Conservation (phyloP, 1,140 invertebrate genomes). For the Lordiphosa clarofinis region DNA sequence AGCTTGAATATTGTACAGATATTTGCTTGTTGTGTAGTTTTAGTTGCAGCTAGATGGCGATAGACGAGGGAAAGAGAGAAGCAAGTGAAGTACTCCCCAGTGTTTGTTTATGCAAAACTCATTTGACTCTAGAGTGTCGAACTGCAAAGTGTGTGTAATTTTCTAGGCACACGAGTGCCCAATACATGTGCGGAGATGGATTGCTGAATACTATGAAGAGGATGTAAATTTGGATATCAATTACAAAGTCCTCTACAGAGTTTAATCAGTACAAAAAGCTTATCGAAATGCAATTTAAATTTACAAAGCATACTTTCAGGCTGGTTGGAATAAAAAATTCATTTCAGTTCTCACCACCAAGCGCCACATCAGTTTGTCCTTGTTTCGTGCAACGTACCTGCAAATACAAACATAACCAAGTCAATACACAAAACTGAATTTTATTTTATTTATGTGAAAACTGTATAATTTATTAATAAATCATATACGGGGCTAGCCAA, state of each 20-base stretch:
- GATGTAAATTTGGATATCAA: no score
- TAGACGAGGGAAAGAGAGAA: no score
- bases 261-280: no score
- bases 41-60: neutral
- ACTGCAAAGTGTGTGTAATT: conserved; percentile 26
- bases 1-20: conserved; percentile 22
- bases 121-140: conserved; percentile 50
- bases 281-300: conserved; percentile 8
- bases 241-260: no score
- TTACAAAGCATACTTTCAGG: conserved; percentile 24
- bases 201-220: no score
- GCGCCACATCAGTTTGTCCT: no score
- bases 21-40: conserved; percentile 5
- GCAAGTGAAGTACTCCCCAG: conserved; percentile 1
- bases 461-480: conserved; percentile 46
- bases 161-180: neutral
- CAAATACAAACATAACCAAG: conserved; percentile 25
- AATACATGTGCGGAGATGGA: no score
- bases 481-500: conserved; percentile 26
- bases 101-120: conserved; percentile 67
- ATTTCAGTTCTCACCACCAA: conserved; percentile 6
- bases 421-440: conserved; percentile 20
- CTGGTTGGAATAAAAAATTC: conserved; percentile 13
- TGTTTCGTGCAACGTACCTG: conserved; percentile 21
- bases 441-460: conserved; percentile 27